phyloP scores from a whole-genome alignment of 2,797 vertebrate species.

The Phyllotis vaccarum region DNA sequence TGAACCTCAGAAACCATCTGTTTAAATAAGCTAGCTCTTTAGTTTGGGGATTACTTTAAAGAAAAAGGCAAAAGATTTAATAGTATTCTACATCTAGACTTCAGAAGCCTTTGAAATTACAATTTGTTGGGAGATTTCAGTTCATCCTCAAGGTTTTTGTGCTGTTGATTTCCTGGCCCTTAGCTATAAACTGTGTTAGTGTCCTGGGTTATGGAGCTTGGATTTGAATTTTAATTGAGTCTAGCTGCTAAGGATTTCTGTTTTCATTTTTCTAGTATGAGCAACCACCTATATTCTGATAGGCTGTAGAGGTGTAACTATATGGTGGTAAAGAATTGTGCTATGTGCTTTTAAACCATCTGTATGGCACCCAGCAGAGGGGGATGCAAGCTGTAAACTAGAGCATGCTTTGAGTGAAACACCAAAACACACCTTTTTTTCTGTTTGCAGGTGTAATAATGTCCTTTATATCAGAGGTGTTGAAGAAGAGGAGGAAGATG shows the following conservation, averaged over 20 bases:
- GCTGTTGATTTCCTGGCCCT: conserved; percentile 2
- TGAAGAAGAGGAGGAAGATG: conserved; percentile 99
- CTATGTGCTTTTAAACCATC: neutral
- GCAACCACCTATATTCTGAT: conserved; percentile 25
- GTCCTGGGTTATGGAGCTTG: neutral
- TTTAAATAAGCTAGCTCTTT: conserved; percentile 6
- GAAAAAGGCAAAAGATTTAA: neutral
- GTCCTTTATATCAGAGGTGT: conserved; percentile 99
- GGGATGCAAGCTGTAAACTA: neutral
- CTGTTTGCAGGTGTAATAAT: conserved; percentile 95
- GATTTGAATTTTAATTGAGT: conserved; percentile 52
- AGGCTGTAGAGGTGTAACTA: neutral
- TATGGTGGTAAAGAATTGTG: no score
- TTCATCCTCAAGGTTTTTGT: conserved; percentile 47
- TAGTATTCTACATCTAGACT: conserved; percentile 22
- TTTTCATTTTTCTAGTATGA: conserved; percentile 37
- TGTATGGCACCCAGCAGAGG: neutral
- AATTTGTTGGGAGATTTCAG: conserved; percentile 12
- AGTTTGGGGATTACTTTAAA: conserved; percentile 3
- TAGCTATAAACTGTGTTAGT: conserved; percentile 10
- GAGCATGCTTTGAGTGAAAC: neutral
- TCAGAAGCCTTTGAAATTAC: conserved; percentile 34
- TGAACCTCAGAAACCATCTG: conserved; percentile 51
- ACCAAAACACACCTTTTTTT: conserved; percentile 69
- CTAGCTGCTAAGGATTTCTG: conserved; percentile 22